Evolutionary conservation across 1,140 invertebrate genomes (phyloP).

Genomic region (Ceratosolen solmsi): DNA sequence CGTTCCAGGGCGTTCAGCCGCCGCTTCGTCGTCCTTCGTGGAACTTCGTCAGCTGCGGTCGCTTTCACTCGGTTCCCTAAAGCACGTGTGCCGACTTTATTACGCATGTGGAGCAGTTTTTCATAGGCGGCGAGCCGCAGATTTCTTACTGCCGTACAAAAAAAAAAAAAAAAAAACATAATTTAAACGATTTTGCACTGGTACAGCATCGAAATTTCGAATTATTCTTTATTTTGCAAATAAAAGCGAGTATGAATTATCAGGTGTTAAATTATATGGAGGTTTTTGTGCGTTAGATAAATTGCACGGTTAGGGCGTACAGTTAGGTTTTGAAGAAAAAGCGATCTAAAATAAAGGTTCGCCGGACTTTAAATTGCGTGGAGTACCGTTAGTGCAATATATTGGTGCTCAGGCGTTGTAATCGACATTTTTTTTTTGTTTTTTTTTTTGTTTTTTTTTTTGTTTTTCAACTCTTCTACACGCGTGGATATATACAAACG

Average conservation of each 20-base stretch:
- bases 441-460: too few relatives aligned
- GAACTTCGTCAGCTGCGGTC: slow-evolving; percentile 26
- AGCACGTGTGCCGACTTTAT: slow-evolving; percentile 44
- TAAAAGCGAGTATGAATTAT: neutral
- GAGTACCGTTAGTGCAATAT: neutral
- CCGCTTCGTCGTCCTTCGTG: neutral
- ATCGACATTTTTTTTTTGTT: too few relatives aligned
- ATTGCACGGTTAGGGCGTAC: neutral
- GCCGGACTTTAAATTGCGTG: neutral
- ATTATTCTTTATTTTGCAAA: slow-evolving; percentile 17
- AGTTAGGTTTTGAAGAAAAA: neutral
- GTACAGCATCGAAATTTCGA: slow-evolving; percentile 7
- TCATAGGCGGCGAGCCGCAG: neutral
- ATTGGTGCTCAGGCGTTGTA: neutral
- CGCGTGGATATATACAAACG: too few relatives aligned
- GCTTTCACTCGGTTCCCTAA: slow-evolving; percentile 38
- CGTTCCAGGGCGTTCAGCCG: neutral
- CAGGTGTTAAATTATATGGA: neutral
- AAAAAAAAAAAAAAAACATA: too few relatives aligned
- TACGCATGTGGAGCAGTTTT: slow-evolving; percentile 48
- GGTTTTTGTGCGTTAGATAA: neutral
- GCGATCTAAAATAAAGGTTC: neutral
- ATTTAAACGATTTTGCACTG: slow-evolving; percentile 38
- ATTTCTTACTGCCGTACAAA: slow-evolving; percentile 30
- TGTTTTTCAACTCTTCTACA: too few relatives aligned